Evolutionary conservation across 2,797 vertebrate genomes (phyloP).

Genomic region (Oryzias dopingdopingensis): DNA sequence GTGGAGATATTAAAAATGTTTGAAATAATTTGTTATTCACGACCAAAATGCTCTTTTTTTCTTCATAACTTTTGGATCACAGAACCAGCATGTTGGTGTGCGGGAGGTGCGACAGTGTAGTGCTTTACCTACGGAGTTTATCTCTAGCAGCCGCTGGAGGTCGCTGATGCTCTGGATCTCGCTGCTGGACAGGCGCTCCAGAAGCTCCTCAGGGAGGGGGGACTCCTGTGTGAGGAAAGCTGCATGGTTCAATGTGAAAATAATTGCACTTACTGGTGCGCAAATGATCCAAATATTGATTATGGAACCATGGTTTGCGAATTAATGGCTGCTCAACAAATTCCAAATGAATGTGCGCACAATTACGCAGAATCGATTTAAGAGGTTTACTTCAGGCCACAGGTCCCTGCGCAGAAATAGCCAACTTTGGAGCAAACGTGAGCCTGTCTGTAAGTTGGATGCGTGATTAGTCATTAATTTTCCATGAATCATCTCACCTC

Average conservation of each 20-base stretch:
- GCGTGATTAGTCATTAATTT: background rate
- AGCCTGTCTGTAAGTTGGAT: background rate
- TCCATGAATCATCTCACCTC: constrained; percentile 73
- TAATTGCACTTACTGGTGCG: background rate
- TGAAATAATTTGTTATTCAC: too few relatives aligned
- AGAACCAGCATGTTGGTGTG: constrained; percentile 1
- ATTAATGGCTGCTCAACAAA: background rate
- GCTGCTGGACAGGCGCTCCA: constrained; percentile 90
- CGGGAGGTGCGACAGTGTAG: constrained; percentile 30
- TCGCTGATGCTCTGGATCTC: constrained; percentile 96
- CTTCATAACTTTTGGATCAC: background rate
- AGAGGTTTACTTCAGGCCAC: background rate
- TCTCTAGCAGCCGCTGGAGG: constrained; percentile 95
- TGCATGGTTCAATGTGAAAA: background rate
- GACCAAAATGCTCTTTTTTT: background rate
- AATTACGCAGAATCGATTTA: constrained; percentile 26
- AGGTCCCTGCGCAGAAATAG: background rate
- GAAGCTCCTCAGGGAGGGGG: constrained; percentile 88
- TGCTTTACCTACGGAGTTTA: constrained; percentile 97
- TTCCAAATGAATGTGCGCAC: background rate
- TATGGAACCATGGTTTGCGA: background rate
- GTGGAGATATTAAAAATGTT: too few relatives aligned
- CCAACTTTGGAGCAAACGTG: background rate
- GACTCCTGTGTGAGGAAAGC: constrained; percentile 79
- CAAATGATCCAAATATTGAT: background rate